Conservation (phyloP, 2,888 invertebrate species). For the Trichogramma dendrolimi region DNA sequence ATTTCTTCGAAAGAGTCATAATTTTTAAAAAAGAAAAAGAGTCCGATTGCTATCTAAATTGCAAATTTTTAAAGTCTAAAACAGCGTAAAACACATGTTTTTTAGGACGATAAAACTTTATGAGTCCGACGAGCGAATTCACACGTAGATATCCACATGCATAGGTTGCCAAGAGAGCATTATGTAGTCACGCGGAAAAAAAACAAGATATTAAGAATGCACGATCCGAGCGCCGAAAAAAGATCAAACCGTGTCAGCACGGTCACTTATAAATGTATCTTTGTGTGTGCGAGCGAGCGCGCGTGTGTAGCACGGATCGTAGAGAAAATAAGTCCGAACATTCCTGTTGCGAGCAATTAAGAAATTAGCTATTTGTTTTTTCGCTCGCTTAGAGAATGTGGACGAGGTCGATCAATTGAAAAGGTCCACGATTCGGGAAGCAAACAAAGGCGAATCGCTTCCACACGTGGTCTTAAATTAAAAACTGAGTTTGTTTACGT, state of each 20-base stretch:
- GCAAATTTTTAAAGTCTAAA: slow-evolving; percentile 3
- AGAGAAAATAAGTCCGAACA: too few species aligned
- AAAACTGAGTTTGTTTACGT: too few species aligned
- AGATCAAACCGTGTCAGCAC: background rate
- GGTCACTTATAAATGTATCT: background rate
- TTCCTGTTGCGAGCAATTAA: slow-evolving; percentile 11
- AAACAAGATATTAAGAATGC: too few species aligned
- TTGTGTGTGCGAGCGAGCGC: background rate
- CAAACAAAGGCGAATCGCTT: too few species aligned
- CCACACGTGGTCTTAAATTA: too few species aligned
- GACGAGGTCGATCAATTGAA: too few species aligned
- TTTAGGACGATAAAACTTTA: slow-evolving; percentile 23
- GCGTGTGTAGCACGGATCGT: too few species aligned
- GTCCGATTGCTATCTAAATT: slow-evolving; percentile 12
- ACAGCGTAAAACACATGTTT: slow-evolving; percentile 26
- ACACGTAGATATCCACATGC: too few species aligned
- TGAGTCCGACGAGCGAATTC: slow-evolving; percentile 1
- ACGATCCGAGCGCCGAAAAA: background rate
- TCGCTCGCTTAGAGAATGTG: too few species aligned
- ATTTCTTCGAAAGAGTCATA: background rate
- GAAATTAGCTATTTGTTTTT: slow-evolving; percentile 15
- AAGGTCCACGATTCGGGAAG: too few species aligned
- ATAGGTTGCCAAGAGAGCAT: too few species aligned
- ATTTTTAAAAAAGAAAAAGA: slow-evolving; percentile 1
- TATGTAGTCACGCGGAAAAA: too few species aligned